Base-by-base conservation (phyloP, 2,797 vertebrate genomes). In the Crenuchus spilurus region DNA sequence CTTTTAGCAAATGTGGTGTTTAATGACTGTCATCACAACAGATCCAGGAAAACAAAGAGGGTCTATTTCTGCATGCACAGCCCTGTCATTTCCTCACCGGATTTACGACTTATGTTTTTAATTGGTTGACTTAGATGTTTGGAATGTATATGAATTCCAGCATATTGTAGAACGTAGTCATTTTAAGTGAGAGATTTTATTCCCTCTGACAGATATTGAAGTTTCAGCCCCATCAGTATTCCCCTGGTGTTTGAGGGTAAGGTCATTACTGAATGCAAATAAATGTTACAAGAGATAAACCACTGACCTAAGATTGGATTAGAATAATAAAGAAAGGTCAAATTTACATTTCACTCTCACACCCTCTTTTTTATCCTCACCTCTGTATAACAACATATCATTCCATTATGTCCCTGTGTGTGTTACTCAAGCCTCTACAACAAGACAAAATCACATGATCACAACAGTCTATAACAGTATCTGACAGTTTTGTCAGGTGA, bases 261-360 rank as follows among this genome's bases (percentile, higher is more conserved):
- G 82, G 84, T 87, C 77, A 83, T 74, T 70, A 79, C 51, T 67
- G 83, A 82, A 85, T 76, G 71, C 80, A 81, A 77, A 87, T 81
- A 83, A 78, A 63, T 79, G 67, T 78, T 77, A 86, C 79, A 73
- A 48, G 62, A 81, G 81, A 84, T 82, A 83, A 84, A 80, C 77
- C 70, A 83, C 70, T 79, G 81, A 85, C 82, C 82, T 73, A 70
- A 75, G 74, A 85, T 84, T 74, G 75, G 77, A 82, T 74, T 75
- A 74, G 58, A 76, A 64, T 48, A 57, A 68, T 79, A 33, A 70
- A 30, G 66, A 80, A 85, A 84, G 80, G 80, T 84, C 75, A 84
- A 76, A 85, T 84, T 78, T 81, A 78, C 80, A 85, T 84, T 79
- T 80, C 69, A 28, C 54, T 42, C 51, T 61, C 61, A 49, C 48